phyloP scores from a whole-genome alignment of 1,140 invertebrate genomes.

The Globodera ellingtonae region DNA sequence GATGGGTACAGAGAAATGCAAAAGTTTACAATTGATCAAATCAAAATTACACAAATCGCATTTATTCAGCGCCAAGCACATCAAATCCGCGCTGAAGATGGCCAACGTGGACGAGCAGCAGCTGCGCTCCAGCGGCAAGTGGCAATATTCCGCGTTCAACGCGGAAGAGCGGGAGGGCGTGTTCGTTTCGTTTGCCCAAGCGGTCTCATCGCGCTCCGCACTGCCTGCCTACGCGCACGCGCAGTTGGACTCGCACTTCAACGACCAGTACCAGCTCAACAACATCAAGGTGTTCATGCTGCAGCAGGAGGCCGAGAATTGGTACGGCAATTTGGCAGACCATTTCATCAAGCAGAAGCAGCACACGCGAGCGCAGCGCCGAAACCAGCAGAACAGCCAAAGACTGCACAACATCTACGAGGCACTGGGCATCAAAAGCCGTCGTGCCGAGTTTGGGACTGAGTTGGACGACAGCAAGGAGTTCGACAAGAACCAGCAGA shows the following conservation, averaged over 20 bases:
- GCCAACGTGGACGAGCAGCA: slow-evolving; percentile 38
- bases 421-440: slow-evolving; percentile 42
- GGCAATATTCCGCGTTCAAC: slow-evolving; percentile 48
- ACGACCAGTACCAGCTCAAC: slow-evolving; percentile 39
- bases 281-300: slow-evolving; percentile 29
- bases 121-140: slow-evolving; percentile 34
- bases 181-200: slow-evolving; percentile 40
- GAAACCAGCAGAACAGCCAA: slow-evolving; percentile 4
- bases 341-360: slow-evolving; percentile 32
- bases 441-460: slow-evolving; percentile 1
- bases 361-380: neutral
- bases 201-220: slow-evolving; percentile 31
- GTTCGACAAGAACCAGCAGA: neutral
- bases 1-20: neutral
- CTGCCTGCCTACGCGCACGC: slow-evolving; percentile 41
- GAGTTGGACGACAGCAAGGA: slow-evolving; percentile 28
- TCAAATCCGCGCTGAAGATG: slow-evolving; percentile 48
- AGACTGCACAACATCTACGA: slow-evolving; percentile 27
- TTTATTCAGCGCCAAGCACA: slow-evolving; percentile 36
- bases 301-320: slow-evolving; percentile 47
- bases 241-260: slow-evolving; percentile 38
- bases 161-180: slow-evolving; percentile 40
- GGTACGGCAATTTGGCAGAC: slow-evolving; percentile 34
- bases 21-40: no score
- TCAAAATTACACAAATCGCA: slow-evolving; percentile 5